These are phyloP conservation scores for Seladonia tumulorum DNA, from an alignment of 2,888 invertebrate genomes.

Conservation along the genomic window DNA sequence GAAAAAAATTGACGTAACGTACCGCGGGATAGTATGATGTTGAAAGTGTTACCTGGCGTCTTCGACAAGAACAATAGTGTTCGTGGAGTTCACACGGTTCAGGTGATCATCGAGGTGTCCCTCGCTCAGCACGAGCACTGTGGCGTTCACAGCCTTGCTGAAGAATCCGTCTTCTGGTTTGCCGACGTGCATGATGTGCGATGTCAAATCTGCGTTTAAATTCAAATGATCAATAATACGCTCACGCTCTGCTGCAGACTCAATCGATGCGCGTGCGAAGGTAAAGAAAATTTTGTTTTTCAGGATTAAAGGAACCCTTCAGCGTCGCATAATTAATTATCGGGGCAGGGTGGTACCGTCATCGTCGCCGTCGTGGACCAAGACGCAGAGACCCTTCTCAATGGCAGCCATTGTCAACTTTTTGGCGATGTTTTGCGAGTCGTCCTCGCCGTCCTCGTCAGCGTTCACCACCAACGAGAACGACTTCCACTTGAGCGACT, in stretches of 20 bases:
- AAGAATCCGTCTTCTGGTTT: slow-evolving; percentile 75
- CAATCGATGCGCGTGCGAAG: neutral
- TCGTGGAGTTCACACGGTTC: slow-evolving; percentile 71
- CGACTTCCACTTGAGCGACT: slow-evolving; percentile 80
- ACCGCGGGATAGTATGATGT: too few species aligned
- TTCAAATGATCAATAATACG: neutral
- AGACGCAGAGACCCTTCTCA: slow-evolving; percentile 76
- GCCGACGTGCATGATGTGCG: slow-evolving; percentile 79
- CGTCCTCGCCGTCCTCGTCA: slow-evolving; percentile 76
- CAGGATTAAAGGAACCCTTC: neutral
- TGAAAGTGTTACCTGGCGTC: slow-evolving; percentile 74
- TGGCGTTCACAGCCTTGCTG: slow-evolving; percentile 71
- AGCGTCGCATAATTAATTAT: neutral
- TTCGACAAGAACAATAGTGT: slow-evolving; percentile 78
- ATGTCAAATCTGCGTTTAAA: slow-evolving; percentile 70
- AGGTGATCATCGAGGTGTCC: slow-evolving; percentile 75
- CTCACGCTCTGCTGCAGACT: too few species aligned
- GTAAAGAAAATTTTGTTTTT: neutral
- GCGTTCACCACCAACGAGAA: slow-evolving; percentile 76
- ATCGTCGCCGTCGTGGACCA: slow-evolving; percentile 75
- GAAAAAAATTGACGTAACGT: neutral
- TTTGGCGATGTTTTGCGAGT: slow-evolving; percentile 78
- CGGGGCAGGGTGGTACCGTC: slow-evolving; percentile 60
- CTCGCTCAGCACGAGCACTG: slow-evolving; percentile 78
- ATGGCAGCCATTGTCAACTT: slow-evolving; percentile 78